Evolutionary conservation across 2,113 vertebrate genomes (phyloP), one percentile per base, ranked within the genome.

Genomic region (Charina bottae): DNA sequence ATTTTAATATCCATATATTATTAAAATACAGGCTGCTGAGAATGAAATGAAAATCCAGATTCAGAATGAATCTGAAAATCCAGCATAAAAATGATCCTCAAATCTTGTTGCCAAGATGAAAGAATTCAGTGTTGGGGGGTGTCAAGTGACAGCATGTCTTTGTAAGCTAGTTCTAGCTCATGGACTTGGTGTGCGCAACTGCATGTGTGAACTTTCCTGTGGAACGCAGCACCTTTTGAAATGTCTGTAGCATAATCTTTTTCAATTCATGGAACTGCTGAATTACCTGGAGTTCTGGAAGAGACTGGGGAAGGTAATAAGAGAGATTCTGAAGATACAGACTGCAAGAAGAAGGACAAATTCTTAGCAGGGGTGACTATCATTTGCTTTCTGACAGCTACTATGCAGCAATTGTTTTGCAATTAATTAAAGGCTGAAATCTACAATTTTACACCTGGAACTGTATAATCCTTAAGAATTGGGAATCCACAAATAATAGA

Each of bases 1-100:
- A 97, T 97, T 97, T 96, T 97, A 97, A 97, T 96, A 95, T 97
- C 92, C 93, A 19, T 6, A n/a, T 46, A 19, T 10, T 89, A 68
- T 49, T 59, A 58, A 17, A 33, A 58, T 56, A 24, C 42, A 64
- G n/a, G 15, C 24, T 84, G 58, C 26, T 12, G 15, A 46, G 42
- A 42, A 42, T 42, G 42, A 42, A 42, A 42, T 42, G 42, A 42
- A 42, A 42, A 42, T 42, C 2, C 42, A 42, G 42, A 42, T 42
- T 42, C 42, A 42, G 42, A 42, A 42, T 42, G 42, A 83, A 7
- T 53, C 10, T 62, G 28, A 28, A 54, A 62, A 86, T n/a, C n/a
- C 49, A 49, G 4, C 62, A 54, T 58, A 53, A 72, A 91, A 56
- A 59, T 58, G 49, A 87, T 46, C 26, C 11, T 90, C 55, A 46